A percentile compares a stretch with the other conserved stretches of the same genome.
Conservation (phyloP, 2,113 vertebrate species). For the Rhabdomys dilectus region DNA sequence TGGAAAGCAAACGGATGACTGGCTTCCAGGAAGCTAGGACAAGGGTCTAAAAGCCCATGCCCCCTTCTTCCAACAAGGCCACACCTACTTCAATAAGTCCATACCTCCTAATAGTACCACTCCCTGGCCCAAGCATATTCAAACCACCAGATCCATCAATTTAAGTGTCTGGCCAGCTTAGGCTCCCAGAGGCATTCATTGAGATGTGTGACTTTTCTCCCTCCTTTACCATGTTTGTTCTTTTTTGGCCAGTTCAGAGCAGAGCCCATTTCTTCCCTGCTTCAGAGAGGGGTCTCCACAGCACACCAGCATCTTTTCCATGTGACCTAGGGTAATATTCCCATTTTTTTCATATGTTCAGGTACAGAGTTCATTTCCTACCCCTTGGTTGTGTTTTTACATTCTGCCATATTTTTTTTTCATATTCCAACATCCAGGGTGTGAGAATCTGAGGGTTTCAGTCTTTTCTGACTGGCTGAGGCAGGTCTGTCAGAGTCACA, state of each 20-base stretch:
- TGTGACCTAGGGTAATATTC: neutral
- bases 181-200: neutral
- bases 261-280: no score
- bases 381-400: neutral
- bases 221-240: accelerated
- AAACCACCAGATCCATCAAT: neutral
- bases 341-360: neutral
- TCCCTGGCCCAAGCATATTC: no score
- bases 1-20: no score
- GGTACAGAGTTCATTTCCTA: no score
- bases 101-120: no score
- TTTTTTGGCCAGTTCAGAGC: neutral
- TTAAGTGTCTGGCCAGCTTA: neutral
- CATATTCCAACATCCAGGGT: neutral
- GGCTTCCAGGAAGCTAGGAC: no score
- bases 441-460: neutral
- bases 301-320: neutral
- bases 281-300: accelerated
- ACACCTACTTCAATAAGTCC: no score
- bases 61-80: no score
- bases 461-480: accelerated
- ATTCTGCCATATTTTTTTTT: neutral
- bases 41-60: no score
- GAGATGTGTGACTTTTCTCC: neutral
- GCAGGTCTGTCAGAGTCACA: neutral